Percentiles rank a stretch among this genome's conserved stretches.
phyloP scores from a whole-genome alignment of 2,113 vertebrate genomes.

The Urocitellus parryii region DNA sequence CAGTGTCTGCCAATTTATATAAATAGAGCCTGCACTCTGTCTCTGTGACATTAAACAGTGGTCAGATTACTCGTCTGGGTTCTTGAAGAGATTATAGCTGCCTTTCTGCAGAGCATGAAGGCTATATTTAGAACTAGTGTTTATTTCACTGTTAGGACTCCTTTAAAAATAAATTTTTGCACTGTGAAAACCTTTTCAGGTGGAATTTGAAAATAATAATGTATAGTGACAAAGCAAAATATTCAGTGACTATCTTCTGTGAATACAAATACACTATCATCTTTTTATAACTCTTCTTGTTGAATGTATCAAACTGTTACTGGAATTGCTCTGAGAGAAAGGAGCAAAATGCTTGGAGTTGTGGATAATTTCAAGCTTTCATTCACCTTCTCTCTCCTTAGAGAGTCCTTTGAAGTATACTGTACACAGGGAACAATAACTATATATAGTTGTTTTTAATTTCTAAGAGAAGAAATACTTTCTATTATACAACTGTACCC shows the following conservation, averaged over 20 bases:
- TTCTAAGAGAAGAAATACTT: not conserved
- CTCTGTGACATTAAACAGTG: slow-evolving; percentile 66
- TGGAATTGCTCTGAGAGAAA: not conserved
- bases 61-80: slow-evolving; percentile 41
- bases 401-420: not conserved
- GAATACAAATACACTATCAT: not conserved
- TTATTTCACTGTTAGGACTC: not conserved
- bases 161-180: slow-evolving; percentile 39
- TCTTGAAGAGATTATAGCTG: slow-evolving; percentile 56
- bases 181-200: not conserved
- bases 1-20: slow-evolving; percentile 55
- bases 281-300: not conserved
- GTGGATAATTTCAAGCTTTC: not conserved
- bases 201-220: slow-evolving; percentile 15
- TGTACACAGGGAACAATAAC: not conserved
- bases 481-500: not conserved
- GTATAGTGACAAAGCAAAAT: not conserved
- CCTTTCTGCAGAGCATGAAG: not conserved
- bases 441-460: not conserved
- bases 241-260: not conserved
- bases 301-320: not conserved
- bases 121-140: slow-evolving; percentile 62
- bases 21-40: slow-evolving; percentile 56
- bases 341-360: not conserved
- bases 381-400: not conserved